Conservation (phyloP, 2,113 vertebrate species). For the Piliocolobus tephrosceles region DNA sequence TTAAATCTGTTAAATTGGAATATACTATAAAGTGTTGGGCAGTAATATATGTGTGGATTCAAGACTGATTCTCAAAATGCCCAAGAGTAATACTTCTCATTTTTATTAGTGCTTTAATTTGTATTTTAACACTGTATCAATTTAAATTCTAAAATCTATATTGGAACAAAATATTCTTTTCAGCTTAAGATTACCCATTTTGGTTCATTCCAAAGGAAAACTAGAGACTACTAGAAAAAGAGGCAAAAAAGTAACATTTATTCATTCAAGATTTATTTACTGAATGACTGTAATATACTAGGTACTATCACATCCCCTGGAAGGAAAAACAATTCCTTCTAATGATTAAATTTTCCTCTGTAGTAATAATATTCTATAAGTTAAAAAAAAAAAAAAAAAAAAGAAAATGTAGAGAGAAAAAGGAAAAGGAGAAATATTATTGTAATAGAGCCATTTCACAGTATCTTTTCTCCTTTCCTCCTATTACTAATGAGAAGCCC, state of each 20-base stretch:
- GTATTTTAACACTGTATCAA: not conserved
- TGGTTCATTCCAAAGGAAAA: not conserved
- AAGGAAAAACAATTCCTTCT: not conserved
- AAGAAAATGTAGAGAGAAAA: not conserved
- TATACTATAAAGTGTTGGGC: not conserved
- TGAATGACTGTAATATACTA: constrained; percentile 8
- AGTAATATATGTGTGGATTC: not conserved
- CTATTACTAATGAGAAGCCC: not conserved
- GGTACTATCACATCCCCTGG: not conserved
- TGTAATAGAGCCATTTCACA: not conserved
- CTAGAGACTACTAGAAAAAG: not conserved
- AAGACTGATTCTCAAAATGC: not conserved
- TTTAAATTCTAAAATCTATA: constrained; percentile 39
- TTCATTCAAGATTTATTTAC: constrained; percentile 7
- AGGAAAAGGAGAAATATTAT: not conserved
- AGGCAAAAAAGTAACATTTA: not conserved
- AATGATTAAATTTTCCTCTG: constrained; percentile 8
- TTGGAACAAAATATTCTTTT: not conserved
- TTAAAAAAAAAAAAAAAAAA: not conserved
- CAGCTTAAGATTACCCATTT: constrained; percentile 11
- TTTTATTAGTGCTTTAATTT: not conserved
- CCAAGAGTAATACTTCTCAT: not conserved
- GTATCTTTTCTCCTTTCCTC: not conserved
- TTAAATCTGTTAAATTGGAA: not conserved
- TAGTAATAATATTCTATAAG: not conserved